Conservation (phyloP, 2,797 vertebrate genomes). For the Zalophus californianus region DNA sequence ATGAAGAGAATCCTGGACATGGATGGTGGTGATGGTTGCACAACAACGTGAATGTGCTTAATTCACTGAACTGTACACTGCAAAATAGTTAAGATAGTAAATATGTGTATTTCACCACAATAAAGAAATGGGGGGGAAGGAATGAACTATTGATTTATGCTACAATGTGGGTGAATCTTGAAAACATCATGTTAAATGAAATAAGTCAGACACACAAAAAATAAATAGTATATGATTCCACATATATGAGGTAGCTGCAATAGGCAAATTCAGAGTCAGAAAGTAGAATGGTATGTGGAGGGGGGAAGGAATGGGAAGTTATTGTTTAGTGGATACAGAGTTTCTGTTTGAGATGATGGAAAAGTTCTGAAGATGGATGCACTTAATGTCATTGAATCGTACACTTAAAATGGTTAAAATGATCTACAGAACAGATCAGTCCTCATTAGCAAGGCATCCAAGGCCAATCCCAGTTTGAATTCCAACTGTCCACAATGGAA, state of each 20-base stretch:
- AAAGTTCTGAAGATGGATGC: neutral
- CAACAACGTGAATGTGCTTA: neutral
- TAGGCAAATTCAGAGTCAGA: neutral
- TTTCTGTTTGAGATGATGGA: neutral
- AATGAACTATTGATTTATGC: neutral
- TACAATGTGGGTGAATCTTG: neutral
- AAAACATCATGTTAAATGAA: conserved; percentile 4
- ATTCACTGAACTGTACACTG: neutral
- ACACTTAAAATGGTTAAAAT: neutral
- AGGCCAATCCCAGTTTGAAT: neutral
- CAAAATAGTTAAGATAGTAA: neutral
- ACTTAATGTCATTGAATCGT: neutral
- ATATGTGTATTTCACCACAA: neutral
- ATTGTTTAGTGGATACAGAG: neutral
- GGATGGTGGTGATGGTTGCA: neutral
- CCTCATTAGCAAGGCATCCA: neutral
- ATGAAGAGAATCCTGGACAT: neutral
- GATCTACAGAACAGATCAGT: neutral
- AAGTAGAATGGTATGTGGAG: neutral
- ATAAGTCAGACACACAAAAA: neutral
- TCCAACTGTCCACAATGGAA: neutral
- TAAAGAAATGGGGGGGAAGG: neutral
- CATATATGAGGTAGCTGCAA: neutral
- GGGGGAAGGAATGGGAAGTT: neutral
- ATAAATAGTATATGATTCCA: neutral